These are phyloP conservation scores for Galendromus occidentalis DNA, from an alignment of 1,140 invertebrate species.

Conservation along the genomic window DNA sequence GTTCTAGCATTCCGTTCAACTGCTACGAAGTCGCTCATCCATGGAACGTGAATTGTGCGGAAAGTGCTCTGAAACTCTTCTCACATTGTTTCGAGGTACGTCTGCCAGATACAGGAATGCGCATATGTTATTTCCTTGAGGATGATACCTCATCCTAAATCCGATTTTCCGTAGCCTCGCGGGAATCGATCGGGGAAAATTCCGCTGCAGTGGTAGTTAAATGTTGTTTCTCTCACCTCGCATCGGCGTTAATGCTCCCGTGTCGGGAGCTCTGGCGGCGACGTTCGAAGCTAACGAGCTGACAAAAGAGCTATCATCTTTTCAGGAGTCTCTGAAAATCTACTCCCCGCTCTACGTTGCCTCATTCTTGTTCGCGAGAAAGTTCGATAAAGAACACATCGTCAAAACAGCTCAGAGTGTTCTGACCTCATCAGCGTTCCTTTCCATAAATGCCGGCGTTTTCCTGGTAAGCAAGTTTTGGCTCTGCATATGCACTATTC, in stretches of 20 bases:
- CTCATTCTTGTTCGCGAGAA: not conserved
- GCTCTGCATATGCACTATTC: no score
- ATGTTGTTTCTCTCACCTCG: no score
- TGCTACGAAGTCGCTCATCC: slow-evolving; percentile 8
- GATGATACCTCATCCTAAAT: no score
- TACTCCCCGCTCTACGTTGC: slow-evolving; percentile 4
- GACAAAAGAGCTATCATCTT: no score
- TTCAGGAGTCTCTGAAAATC: slow-evolving; percentile 2
- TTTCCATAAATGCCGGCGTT: not conserved
- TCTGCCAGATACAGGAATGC: no score
- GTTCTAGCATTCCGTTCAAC: not conserved
- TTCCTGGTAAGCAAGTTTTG: not conserved
- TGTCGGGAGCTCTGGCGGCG: no score
- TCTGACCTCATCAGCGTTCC: not conserved
- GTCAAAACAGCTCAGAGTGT: not conserved
- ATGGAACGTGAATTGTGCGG: slow-evolving; percentile 5
- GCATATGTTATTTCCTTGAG: no score
- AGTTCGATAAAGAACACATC: not conserved
- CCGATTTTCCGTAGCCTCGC: no score
- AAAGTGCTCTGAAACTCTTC: not conserved
- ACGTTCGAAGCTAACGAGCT: no score
- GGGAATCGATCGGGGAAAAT: no score
- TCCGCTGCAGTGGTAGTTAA: no score
- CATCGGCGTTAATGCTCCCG: no score
- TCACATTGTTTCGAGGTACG: slow-evolving; percentile 2